A percentile compares a stretch with the other conserved stretches of the same genome.
Evolutionary conservation across 2,113 vertebrate species (phyloP).

Genomic region (Crotalus tigris): DNA sequence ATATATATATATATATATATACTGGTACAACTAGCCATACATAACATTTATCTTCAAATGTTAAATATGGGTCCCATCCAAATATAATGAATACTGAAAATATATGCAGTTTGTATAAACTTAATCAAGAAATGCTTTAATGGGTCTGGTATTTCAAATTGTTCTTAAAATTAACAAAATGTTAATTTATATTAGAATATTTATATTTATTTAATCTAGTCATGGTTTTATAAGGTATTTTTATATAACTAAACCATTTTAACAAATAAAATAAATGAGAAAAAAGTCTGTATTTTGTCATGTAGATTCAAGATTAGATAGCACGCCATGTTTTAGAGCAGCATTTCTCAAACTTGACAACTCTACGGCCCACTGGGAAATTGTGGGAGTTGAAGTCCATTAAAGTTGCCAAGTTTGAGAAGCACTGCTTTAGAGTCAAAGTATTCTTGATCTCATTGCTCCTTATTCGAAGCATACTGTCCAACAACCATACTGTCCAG

Average conservation of each 20-base stretch:
- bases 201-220: constrained; percentile 58
- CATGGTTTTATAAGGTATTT: constrained; percentile 39
- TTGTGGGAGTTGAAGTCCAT: not conserved
- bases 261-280: constrained; percentile 4
- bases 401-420: not conserved
- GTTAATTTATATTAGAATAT: constrained; percentile 63
- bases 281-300: not conserved
- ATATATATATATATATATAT: no score
- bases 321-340: not conserved
- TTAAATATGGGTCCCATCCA: not conserved
- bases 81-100: constrained; percentile 13
- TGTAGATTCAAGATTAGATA: not conserved
- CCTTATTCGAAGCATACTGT: no score
- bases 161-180: constrained; percentile 22
- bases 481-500: not conserved
- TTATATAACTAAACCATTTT: constrained; percentile 32
- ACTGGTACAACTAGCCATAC: not conserved
- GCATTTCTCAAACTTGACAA: not conserved
- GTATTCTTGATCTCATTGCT: not conserved
- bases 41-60: not conserved
- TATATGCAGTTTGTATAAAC: constrained; percentile 35
- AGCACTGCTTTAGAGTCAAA: not conserved
- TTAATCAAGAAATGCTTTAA: constrained; percentile 47
- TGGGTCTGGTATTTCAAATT: constrained; percentile 36
- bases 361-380: not conserved